A percentile compares a stretch with the other conserved stretches of the same genome.
phyloP scores from a whole-genome alignment of 2,888 invertebrate genomes.

The Pharmacophagus antenor region DNA sequence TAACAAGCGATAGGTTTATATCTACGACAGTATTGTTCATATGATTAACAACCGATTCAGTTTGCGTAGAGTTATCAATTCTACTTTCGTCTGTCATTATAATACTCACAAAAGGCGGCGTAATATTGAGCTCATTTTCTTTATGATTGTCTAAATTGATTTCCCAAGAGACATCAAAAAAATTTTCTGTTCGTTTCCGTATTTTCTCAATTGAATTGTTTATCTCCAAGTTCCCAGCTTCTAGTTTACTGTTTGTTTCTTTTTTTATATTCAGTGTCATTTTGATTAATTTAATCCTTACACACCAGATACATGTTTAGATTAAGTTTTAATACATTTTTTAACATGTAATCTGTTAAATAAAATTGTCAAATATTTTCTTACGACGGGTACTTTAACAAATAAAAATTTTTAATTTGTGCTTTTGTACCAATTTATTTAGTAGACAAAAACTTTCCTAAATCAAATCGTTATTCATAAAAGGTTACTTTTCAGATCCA shows the following conservation, averaged over 20 bases:
- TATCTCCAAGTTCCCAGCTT: slow-evolving; percentile 33
- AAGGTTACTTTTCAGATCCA: neutral
- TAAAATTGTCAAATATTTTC: slow-evolving; percentile 17
- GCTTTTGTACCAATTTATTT: neutral
- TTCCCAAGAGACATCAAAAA: slow-evolving; percentile 63
- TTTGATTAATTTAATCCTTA: slow-evolving; percentile 29
- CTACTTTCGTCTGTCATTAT: slow-evolving; percentile 54
- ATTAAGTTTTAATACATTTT: slow-evolving; percentile 1
- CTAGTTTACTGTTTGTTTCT: slow-evolving; percentile 41
- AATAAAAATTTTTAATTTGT: neutral
- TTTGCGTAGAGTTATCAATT: slow-evolving; percentile 55
- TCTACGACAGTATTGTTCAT: slow-evolving; percentile 46
- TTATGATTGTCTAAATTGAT: slow-evolving; percentile 46
- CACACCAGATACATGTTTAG: slow-evolving; percentile 19
- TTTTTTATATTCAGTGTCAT: slow-evolving; percentile 42
- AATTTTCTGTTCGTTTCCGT: slow-evolving; percentile 53
- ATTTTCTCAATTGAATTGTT: slow-evolving; percentile 61
- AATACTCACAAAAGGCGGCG: slow-evolving; percentile 59
- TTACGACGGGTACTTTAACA: slow-evolving; percentile 16
- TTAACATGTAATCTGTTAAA: neutral
- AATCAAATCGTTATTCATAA: no score
- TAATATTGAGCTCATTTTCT: slow-evolving; percentile 47
- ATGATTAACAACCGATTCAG: slow-evolving; percentile 48
- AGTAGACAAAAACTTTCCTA: neutral
- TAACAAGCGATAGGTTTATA: slow-evolving; percentile 56